Evolutionary conservation across 1,140 invertebrate genomes (phyloP).

Genomic region (Papilio glaucus): DNA sequence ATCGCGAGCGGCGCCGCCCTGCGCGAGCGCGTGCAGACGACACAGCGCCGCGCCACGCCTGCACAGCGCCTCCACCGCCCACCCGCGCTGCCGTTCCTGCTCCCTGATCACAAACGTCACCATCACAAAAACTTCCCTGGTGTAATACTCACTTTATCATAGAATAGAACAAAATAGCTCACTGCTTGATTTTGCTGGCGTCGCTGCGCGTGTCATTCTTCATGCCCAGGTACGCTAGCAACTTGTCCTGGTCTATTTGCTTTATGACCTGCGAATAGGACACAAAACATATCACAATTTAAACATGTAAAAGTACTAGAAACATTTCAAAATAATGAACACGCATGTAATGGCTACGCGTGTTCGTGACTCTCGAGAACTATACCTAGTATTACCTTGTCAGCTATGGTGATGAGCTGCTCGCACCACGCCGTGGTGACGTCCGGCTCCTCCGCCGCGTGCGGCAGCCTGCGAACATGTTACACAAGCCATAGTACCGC

Average conservation of each 20-base stretch:
- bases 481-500: constrained; percentile 36
- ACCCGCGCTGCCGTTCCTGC: constrained; percentile 92
- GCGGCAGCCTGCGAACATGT: constrained; percentile 72
- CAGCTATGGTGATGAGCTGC: constrained; percentile 77
- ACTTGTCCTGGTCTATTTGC: constrained; percentile 89
- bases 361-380: too few species aligned
- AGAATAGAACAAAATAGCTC: constrained; percentile 55
- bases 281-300: neutral
- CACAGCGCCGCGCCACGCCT: constrained; percentile 90
- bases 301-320: neutral
- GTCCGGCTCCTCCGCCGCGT: constrained; percentile 76
- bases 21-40: constrained; percentile 84
- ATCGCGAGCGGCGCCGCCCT: constrained; percentile 53
- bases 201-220: constrained; percentile 91
- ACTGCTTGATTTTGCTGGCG: constrained; percentile 91
- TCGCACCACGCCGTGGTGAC: constrained; percentile 83
- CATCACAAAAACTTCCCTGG: too few species aligned
- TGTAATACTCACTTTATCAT: neutral
- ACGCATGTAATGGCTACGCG: too few species aligned
- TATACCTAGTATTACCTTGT: constrained; percentile 55
- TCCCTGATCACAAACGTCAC: constrained; percentile 75
- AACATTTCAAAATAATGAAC: neutral
- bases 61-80: constrained; percentile 90
- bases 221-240: constrained; percentile 91
- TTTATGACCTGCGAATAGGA: constrained; percentile 84